Base-by-base conservation (phyloP, 2,797 vertebrate species). In the Pseudochirops corinnae region DNA sequence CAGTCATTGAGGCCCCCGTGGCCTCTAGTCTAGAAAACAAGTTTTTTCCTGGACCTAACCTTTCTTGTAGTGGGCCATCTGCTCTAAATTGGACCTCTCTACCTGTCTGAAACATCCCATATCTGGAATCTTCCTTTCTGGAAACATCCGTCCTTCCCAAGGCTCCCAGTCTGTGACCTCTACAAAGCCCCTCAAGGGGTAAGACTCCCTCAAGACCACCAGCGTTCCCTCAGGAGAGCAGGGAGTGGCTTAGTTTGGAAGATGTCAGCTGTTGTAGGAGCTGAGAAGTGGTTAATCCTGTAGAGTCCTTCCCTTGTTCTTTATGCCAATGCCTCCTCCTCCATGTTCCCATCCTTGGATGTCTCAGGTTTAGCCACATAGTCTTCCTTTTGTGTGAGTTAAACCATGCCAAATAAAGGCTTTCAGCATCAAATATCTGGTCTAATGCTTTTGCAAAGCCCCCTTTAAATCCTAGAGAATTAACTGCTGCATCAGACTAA, bases 371-470 rank as follows among this genome's bases (percentile, higher is more conserved):
- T 87, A 87, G 74, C 39, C 39, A 87, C 39, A 33, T 87, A 87
- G 74, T 87, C 74, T 28, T 87, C 74, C 74, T 87, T 87, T 87
- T 87, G 74, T 87, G 74, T 87, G 74, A 87, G 21, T 87, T 87
- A 87, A 87, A 87, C 39, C 74, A 87, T 12, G 39, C 39, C 74
- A 50, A 50, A 87, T 87, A 87, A 87, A 87, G 74, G 39, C 39
- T 87, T 87, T 87, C 74, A 87, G 39, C 74, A 87, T 87, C 74
- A 50, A 26, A 87, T 87, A 50, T 87, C 74, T 87, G 39, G 74
- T 87, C 74, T 87, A 87, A 87, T 87, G 50, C 74, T 87, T 87
- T 87, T 50, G 74, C 39, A 87, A 87, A 87, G 74, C 74, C 74
- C 74, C 39, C 74, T 87, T 87, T 50, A 87, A 87, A 87, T 87